phyloP scores from a whole-genome alignment of 2,113 vertebrate species.

The Cebidichthys violaceus region DNA sequence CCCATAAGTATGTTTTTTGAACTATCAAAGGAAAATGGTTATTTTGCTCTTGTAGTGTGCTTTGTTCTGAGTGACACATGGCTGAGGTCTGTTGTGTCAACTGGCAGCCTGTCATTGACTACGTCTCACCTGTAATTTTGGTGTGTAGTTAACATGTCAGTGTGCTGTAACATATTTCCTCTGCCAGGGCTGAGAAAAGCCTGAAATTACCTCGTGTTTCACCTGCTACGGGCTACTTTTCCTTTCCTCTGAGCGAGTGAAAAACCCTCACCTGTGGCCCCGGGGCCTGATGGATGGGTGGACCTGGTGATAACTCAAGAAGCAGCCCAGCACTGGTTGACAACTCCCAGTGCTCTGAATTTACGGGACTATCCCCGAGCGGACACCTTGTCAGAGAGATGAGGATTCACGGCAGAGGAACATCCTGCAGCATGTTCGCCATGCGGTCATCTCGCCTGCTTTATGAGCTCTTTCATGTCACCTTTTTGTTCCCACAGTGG shows the following conservation, averaged over 20 bases:
- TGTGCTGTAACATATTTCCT: constrained; percentile 6
- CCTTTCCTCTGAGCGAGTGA: not conserved
- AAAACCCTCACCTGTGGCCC: constrained; percentile 2
- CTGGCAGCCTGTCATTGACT: constrained; percentile 52
- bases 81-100: constrained; percentile 3
- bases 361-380: not conserved
- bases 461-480: constrained; percentile 2
- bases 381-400: not conserved
- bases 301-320: not conserved
- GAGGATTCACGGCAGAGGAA: not conserved
- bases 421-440: not conserved
- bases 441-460: not conserved
- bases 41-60: constrained; percentile 21
- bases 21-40: not conserved
- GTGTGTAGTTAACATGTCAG: constrained; percentile 7
- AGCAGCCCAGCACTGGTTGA: not conserved
- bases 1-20: not conserved
- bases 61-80: constrained; percentile 4
- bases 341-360: not conserved
- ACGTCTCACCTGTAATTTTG: constrained; percentile 50
- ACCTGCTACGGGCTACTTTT: constrained; percentile 28
- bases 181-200: not conserved
- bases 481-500: not conserved
- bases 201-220: constrained; percentile 15
- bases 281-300: not conserved